phyloP scores from a whole-genome alignment of 2,888 invertebrate species.

The Parnassius mnemosyne region DNA sequence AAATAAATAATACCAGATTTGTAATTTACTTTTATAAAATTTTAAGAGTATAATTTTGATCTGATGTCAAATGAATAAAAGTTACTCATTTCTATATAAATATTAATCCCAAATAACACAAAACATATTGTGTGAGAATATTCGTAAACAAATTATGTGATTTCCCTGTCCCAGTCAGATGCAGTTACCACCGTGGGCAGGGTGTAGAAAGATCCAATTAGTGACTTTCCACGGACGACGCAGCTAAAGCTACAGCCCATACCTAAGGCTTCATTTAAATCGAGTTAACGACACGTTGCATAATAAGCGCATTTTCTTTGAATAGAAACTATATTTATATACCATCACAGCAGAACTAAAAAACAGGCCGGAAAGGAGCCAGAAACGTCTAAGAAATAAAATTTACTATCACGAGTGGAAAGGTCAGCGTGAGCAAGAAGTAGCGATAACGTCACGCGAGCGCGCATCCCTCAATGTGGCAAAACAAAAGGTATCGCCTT shows the following conservation, averaged over 20 bases:
- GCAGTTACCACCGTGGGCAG: constrained; percentile 40
- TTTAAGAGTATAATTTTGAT: too few relatives aligned
- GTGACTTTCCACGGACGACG: constrained; percentile 38
- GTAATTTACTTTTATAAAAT: too few relatives aligned
- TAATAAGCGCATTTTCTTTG: constrained; percentile 27
- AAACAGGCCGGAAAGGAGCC: constrained; percentile 43
- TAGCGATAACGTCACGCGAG: constrained; percentile 74
- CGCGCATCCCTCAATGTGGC: constrained; percentile 74
- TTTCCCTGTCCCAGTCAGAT: constrained; percentile 31
- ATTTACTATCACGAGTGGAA: constrained; percentile 71
- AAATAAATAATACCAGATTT: too few relatives aligned
- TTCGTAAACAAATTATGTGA: not conserved
- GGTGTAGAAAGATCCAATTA: constrained; percentile 51
- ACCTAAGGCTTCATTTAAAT: constrained; percentile 43
- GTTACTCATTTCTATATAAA: too few relatives aligned
- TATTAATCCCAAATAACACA: too few relatives aligned
- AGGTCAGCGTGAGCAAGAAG: constrained; percentile 64
- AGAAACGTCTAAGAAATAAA: constrained; percentile 66
- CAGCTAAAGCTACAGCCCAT: constrained; percentile 32
- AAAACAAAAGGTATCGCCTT: constrained; percentile 78
- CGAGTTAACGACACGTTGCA: constrained; percentile 41
- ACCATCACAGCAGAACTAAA: constrained; percentile 42
- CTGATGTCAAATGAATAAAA: too few relatives aligned
- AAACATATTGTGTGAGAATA: not conserved
- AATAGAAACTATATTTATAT: constrained; percentile 36